Percentiles rank a stretch among this genome's conserved stretches.
Conservation (phyloP, 1,140 invertebrate species). For the Pogonognathellus flavescens region DNA sequence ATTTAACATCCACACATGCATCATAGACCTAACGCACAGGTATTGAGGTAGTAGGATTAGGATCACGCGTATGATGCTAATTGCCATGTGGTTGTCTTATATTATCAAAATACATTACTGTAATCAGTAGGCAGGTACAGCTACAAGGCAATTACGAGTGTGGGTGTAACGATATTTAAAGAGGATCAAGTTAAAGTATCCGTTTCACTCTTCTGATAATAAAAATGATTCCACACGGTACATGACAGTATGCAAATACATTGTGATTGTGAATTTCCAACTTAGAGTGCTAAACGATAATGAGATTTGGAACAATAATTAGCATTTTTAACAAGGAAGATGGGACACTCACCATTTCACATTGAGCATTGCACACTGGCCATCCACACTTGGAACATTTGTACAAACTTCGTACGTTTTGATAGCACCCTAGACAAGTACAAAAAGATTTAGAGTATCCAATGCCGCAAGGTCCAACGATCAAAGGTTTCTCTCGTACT, state of each 20-base stretch:
- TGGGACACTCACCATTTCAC: conserved; percentile 59
- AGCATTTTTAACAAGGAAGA: background rate
- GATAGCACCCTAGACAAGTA: conserved; percentile 62
- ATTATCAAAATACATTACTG: too few relatives aligned
- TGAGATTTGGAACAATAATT: background rate
- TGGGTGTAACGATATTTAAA: too few relatives aligned
- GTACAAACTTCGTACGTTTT: conserved; percentile 56
- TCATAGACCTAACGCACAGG: too few relatives aligned
- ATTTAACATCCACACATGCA: too few relatives aligned
- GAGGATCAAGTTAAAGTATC: too few relatives aligned
- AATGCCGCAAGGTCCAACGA: conserved; percentile 55
- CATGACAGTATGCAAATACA: background rate
- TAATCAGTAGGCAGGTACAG: too few relatives aligned
- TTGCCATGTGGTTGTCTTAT: too few relatives aligned
- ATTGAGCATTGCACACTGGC: conserved; percentile 58
- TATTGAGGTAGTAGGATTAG: too few relatives aligned
- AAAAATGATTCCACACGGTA: background rate
- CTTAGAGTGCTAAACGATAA: background rate
- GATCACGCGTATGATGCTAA: too few relatives aligned
- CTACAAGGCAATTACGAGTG: too few relatives aligned
- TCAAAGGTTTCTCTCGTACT: conserved; percentile 59
- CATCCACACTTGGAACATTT: conserved; percentile 65
- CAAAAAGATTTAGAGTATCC: conserved; percentile 49
- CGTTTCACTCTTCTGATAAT: too few relatives aligned
- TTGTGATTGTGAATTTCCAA: background rate